Evolutionary conservation across 2,888 invertebrate species (phyloP), one percentile per base, ranked within the genome.

Genomic region (Dione juno): DNA sequence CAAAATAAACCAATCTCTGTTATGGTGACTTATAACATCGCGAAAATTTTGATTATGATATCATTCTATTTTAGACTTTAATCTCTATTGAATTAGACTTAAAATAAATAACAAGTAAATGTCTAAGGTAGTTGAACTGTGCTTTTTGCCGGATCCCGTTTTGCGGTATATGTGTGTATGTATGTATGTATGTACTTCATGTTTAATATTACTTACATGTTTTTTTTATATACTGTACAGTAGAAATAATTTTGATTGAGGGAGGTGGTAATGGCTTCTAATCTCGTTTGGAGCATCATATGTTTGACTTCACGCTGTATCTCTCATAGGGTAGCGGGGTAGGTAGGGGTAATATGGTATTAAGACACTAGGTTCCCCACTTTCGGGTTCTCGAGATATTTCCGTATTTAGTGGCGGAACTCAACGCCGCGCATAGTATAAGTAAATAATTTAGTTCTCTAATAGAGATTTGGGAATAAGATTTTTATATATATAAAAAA

Each of bases 61-160:
- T 10, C 45, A 28, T 3, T 21, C 13, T 7, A 28, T 61, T 61
- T 61, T 41, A 9, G 28, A 43, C 41, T 45, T 10, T 61, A 45
- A 3, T 0, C 0, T 10, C 0, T 28, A 14, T 1, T 0, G 0
- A 28, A 43, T 61, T 45, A n/a, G 14, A 11, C n/a, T 61, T n/a
- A 43, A 45, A 37, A 21, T 64, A 2, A 52, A 0, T 37, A 40
- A 40, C 13, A 16, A 11, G 7, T 9, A 3, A 13, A 14, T 10
- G 0, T n/a, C 21, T 35, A 28, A 57, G 57, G 66, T 54, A 66
- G 57, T 37, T 57, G 45, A 66, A 66, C 43, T 66, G 53, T 40
- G 48, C 41, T 58, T 57, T 58, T 58, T 58, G 58, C 48, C 37
- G 50, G 14, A 19, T 64, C 64, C 64, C 64, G 64, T 64, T 64